A percentile compares a stretch with the other conserved stretches of the same genome.
phyloP scores from a whole-genome alignment of 92 coral and sea anemone species.

The Epizoanthus fatuus region DNA sequence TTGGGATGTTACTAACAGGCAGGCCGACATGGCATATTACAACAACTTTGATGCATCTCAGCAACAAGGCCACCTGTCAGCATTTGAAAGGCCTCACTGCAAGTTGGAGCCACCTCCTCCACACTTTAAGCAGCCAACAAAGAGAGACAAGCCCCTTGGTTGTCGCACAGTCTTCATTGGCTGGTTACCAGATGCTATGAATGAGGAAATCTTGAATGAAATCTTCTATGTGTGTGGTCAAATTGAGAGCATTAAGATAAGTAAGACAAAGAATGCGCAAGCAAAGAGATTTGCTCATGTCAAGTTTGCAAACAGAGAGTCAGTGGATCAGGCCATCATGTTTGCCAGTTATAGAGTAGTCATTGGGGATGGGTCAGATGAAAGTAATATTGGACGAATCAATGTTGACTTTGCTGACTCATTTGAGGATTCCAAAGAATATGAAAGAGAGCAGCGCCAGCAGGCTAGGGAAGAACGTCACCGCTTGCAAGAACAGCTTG shows the following conservation, averaged over 20 bases:
- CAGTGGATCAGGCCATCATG: conserved; percentile 79
- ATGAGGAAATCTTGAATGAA: conserved; percentile 73
- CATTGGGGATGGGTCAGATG: conserved; percentile 62
- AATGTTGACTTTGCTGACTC: conserved; percentile 77
- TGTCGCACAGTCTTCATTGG: conserved; percentile 80
- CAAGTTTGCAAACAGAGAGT: conserved; percentile 57
- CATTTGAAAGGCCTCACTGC: conserved; percentile 61
- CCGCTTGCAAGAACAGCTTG: conserved; percentile 28
- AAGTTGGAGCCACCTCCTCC: conserved; percentile 78
- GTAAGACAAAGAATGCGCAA: conserved; percentile 43
- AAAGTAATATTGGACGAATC: conserved; percentile 66
- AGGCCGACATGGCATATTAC: neutral
- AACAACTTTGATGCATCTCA: conserved; percentile 38
- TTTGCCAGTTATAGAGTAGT: conserved; percentile 77
- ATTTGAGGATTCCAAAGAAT: conserved; percentile 56
- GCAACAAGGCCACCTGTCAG: conserved; percentile 36
- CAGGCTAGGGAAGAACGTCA: conserved; percentile 71
- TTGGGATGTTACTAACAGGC: conserved; percentile 23
- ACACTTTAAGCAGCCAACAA: conserved; percentile 49
- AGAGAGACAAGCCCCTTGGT: conserved; percentile 75
- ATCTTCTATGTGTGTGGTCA: conserved; percentile 79
- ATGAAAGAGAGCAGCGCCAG: conserved; percentile 39
- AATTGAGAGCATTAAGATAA: conserved; percentile 63
- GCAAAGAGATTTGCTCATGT: conserved; percentile 71
- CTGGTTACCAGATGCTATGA: conserved; percentile 73